Evolutionary conservation across 2,888 invertebrate genomes (phyloP), one percentile per base, ranked within the genome.

Genomic region (Ennomos quercinarius): DNA sequence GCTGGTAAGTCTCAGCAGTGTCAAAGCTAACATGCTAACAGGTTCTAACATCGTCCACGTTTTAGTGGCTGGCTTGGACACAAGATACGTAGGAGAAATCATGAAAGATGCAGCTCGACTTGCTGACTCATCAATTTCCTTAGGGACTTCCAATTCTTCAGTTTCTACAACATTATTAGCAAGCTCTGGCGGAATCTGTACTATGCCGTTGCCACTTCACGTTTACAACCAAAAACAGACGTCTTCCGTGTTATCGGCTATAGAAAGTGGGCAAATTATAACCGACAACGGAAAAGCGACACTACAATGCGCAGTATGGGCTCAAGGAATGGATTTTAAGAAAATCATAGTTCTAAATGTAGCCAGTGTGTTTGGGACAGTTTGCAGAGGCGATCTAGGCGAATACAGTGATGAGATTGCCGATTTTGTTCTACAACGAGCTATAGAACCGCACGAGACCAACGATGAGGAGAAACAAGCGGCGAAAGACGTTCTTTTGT

Each of bases 291-390:
- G 68, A 34, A 80, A 73, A 61, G 68, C 74, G 1, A 81, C 81
- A 68, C 61, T 92, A 3, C 77, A 76, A 54, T 71, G 83, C 52
- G 87, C 90, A 1, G 77, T 92, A 41, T 92, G 92, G 92, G 87
- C 88, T 0, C 88, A 88, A 65, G 87, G 87, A 8, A 84, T 78
- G 72, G 83, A 91, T 64, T 84, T 86, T 9, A 91, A 89, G 66
- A 91, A 87, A 71, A 80, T 81, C 34, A 66, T 70, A 9, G 58
- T 90, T 2, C 74, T 74, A 48, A 89, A 92, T 43, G 75, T 90
- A 2, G 85, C 86, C 5, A 86, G 75, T 56, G 77, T 92, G 2
- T 92, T 92, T 53, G 88, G 89, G 3, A 81, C 80, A 9, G 76
- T 87, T 13, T 86, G 86, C 57, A 77, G 87, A 37, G 91, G 88